Conservation (phyloP, 2,113 vertebrate genomes). For the Pyxicephalus adspersus region DNA sequence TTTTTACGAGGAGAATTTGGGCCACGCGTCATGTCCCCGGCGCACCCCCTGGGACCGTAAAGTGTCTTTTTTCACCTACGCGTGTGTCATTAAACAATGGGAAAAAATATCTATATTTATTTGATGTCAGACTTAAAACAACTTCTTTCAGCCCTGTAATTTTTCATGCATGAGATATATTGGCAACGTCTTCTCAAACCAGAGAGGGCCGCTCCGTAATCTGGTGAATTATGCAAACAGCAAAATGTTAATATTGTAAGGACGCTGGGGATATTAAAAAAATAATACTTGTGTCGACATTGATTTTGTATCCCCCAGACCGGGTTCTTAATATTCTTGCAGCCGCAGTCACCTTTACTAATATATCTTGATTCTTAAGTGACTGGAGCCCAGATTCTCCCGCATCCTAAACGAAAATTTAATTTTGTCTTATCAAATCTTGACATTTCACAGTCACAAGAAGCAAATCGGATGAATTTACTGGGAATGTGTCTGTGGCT, state of each 20-base stretch:
- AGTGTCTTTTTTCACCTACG: slow-evolving; percentile 6
- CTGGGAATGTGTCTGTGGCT: neutral
- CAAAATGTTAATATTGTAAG: slow-evolving; percentile 42
- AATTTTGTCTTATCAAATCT: neutral
- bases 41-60: neutral
- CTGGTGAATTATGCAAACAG: slow-evolving; percentile 39
- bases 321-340: neutral
- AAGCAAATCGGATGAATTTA: slow-evolving; percentile 5
- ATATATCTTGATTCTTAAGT: slow-evolving; percentile 21
- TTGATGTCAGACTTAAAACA: slow-evolving; percentile 22
- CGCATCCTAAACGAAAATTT: neutral
- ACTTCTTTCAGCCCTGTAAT: neutral
- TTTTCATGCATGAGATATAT: slow-evolving; percentile 28
- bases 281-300: slow-evolving; percentile 49
- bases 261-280: slow-evolving; percentile 6
- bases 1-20: neutral
- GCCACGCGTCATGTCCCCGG: neutral
- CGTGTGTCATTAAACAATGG: slow-evolving; percentile 38
- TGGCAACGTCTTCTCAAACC: neutral
- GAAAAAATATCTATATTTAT: slow-evolving; percentile 32
- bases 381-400: neutral
- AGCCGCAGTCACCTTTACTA: slow-evolving; percentile 2
- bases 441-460: neutral
- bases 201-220: neutral
- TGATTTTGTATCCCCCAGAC: neutral